Evolutionary conservation across 2,113 vertebrate species (phyloP), one percentile per base, ranked within the genome.

Genomic region (Leucosticte australis): DNA sequence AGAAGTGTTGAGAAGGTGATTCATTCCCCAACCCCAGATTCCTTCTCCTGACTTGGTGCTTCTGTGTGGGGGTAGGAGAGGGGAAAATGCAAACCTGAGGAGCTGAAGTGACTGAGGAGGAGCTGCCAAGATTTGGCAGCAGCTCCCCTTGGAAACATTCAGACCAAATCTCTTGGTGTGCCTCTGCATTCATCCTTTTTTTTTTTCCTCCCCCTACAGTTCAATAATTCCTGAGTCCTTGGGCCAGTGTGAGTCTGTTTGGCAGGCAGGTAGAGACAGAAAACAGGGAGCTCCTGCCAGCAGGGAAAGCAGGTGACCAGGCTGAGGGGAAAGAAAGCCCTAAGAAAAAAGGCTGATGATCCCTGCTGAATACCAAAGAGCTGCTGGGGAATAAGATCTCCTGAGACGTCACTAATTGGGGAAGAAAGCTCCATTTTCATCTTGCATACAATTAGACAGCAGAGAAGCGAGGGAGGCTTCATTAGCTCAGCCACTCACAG

Each of bases 11-110:
- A 68, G 92, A 26, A 89, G 47, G 68, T 94, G 94, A 96, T 89
- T 94, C 91, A 96, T 96, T 75, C 64, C 83, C 8, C 0, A 94
- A 94, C 78, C 91, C 94, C 75, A 87, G 76, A 95, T 92, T 95
- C 76, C 76, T 86, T 84, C 63, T 92, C 81, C 68, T 0, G 0
- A 13, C 77, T 78, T 24, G 67, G 39, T 59, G 83, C 81, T 67
- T 23, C 7, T 24, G 90, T 71, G 69, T 59, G 44, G 87, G 75
- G 80, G 53, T 26, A 19, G 76, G 69, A 83, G 37, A 76, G 31
- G 59, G 42, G 56, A 19, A 70, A 67, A 93, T 1, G 73, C 52
- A 60, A 15, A 70, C 50, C 59, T 5, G 24, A 73, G 77, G 69
- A 79, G 87, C 79, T 84, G 60, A 70, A 79, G 92, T 27, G 44